phyloP scores from a whole-genome alignment of 2,888 invertebrate species.

The Polymixis flavicincta region DNA sequence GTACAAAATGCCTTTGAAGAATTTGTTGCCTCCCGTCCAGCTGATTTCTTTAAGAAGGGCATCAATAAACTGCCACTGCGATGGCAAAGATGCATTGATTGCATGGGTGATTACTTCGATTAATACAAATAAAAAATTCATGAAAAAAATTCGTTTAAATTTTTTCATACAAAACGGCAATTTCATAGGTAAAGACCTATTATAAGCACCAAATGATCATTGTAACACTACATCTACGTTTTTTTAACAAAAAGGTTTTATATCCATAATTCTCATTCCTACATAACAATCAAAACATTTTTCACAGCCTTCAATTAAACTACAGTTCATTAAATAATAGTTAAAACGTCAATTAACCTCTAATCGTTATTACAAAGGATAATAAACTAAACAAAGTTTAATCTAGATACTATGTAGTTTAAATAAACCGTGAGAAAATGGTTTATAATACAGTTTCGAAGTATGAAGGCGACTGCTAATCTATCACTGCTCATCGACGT shows the following conservation, averaged over 20 bases:
- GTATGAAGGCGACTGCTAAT: slow-evolving; percentile 27
- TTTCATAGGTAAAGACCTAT: too few relatives aligned
- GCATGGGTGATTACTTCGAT: too few relatives aligned
- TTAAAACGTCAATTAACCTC: slow-evolving; percentile 39
- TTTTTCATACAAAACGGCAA: too few relatives aligned
- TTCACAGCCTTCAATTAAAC: slow-evolving; percentile 56
- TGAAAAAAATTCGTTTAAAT: too few relatives aligned
- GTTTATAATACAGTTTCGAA: slow-evolving; percentile 20
- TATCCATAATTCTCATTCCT: slow-evolving; percentile 20
- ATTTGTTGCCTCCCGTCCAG: too few relatives aligned
- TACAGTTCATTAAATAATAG: slow-evolving; percentile 46
- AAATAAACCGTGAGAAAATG: slow-evolving; percentile 56
- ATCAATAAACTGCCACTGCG: too few relatives aligned
- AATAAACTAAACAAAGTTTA: slow-evolving; percentile 50
- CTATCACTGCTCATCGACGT: slow-evolving; percentile 45
- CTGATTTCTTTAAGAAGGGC: too few relatives aligned
- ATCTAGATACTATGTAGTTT: slow-evolving; percentile 52
- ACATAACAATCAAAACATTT: slow-evolving; percentile 27
- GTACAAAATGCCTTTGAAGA: too few relatives aligned
- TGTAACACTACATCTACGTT: background rate
- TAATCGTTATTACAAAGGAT: slow-evolving; percentile 49
- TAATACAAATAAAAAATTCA: too few relatives aligned
- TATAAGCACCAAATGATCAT: background rate
- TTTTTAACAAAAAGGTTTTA: slow-evolving; percentile 17
- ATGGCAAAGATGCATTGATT: too few relatives aligned